phyloP scores from a whole-genome alignment of 2,797 vertebrate genomes.

The Cossypha dichroa region DNA sequence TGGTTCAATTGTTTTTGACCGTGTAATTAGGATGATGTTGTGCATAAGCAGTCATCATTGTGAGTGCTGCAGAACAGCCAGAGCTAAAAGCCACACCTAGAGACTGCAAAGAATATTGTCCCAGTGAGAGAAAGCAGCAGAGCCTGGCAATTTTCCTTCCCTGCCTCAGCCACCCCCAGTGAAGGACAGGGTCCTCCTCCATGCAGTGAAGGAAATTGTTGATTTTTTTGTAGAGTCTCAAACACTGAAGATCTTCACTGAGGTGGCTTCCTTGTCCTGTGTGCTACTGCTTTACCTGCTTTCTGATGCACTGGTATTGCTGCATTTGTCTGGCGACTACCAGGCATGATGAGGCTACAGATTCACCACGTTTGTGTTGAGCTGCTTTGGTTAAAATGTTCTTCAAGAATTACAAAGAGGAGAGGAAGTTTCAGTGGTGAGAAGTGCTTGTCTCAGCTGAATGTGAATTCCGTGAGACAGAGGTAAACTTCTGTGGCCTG shows the following conservation, averaged over 20 bases:
- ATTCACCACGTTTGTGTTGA: neutral
- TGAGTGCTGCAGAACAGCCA: neutral
- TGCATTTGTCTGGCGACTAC: neutral
- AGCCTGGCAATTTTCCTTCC: neutral
- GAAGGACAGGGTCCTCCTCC: neutral
- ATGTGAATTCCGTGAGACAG: neutral
- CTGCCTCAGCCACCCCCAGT: neutral
- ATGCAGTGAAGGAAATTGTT: neutral
- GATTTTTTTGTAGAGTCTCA: neutral
- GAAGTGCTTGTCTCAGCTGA: neutral
- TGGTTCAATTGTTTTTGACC: neutral
- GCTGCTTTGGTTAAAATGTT: neutral
- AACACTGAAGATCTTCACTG: neutral
- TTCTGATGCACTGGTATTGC: neutral
- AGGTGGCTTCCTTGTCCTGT: neutral
- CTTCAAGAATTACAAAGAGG: neutral
- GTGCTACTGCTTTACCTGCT: neutral
- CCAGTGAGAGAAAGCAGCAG: neutral
- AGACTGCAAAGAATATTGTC: neutral
- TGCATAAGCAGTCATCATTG: neutral
- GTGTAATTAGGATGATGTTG: neutral
- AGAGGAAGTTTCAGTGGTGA: neutral
- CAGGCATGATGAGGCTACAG: neutral
- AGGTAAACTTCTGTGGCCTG: neutral
- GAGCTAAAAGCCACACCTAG: neutral